These are phyloP conservation scores for Tholera decimalis DNA, from an alignment of 2,888 invertebrate species.

Conservation along the genomic window DNA sequence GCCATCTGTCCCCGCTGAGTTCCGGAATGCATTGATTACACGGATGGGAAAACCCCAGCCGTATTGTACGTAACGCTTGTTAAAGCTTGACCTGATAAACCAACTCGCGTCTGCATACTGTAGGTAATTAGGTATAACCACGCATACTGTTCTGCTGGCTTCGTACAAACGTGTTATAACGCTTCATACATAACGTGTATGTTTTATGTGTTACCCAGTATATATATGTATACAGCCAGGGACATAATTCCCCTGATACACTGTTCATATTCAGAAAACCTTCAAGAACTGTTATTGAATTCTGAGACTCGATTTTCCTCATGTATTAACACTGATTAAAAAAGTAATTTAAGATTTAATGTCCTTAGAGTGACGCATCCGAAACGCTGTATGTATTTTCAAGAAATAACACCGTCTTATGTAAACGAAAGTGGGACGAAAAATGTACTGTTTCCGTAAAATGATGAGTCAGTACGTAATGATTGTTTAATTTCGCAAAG, in stretches of 20 bases:
- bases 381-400: slow-evolving; percentile 30
- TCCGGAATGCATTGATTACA: slow-evolving; percentile 62
- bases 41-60: slow-evolving; percentile 63
- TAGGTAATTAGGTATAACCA: slow-evolving; percentile 38
- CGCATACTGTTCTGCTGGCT: slow-evolving; percentile 8
- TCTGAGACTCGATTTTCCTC: slow-evolving; percentile 35
- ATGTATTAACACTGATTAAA: slow-evolving; percentile 20
- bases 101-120: slow-evolving; percentile 36
- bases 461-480: slow-evolving; percentile 45
- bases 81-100: slow-evolving; percentile 63
- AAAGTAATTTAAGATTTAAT: slow-evolving; percentile 12
- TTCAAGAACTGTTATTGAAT: slow-evolving; percentile 4
- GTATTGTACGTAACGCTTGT: slow-evolving; percentile 45
- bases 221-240: slow-evolving; percentile 3
- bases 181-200: slow-evolving; percentile 30
- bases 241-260: slow-evolving; percentile 37
- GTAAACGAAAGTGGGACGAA: slow-evolving; percentile 55
- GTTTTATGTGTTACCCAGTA: slow-evolving; percentile 8
- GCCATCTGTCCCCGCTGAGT: slow-evolving; percentile 46
- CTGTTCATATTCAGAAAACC: slow-evolving; percentile 28
- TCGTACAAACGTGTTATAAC: slow-evolving; percentile 22
- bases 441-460: slow-evolving; percentile 26
- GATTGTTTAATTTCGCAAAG: slow-evolving; percentile 9
- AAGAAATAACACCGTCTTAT: slow-evolving; percentile 38
- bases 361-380: slow-evolving; percentile 19